Conservation (phyloP, 2,113 vertebrate genomes). For the Hylia prasina region DNA sequence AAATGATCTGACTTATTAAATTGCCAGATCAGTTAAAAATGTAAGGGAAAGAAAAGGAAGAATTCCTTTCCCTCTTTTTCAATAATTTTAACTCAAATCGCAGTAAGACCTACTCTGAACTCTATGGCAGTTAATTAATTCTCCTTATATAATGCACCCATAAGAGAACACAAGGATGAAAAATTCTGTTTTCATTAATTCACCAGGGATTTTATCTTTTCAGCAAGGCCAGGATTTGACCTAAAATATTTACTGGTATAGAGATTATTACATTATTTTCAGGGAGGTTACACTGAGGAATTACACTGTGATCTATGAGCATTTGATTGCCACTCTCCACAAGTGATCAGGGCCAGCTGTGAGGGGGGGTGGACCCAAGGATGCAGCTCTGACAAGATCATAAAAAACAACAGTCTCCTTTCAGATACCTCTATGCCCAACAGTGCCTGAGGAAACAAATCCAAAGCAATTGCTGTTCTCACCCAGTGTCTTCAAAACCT, state of each 20-base stretch:
- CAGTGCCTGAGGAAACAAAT: background rate
- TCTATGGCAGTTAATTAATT: background rate
- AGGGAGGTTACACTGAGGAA: background rate
- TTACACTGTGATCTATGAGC: background rate
- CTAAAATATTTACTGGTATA: background rate
- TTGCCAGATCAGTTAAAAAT: background rate
- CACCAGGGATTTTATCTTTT: background rate
- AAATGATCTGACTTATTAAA: background rate
- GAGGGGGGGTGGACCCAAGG: background rate
- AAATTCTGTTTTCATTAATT: background rate
- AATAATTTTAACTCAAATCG: background rate
- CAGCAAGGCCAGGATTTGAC: background rate
- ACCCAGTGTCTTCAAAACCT: background rate
- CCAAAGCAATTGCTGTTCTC: background rate
- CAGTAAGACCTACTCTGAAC: background rate
- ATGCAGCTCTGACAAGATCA: background rate
- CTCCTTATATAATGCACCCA: background rate
- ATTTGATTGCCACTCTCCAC: background rate
- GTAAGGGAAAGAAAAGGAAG: accelerated
- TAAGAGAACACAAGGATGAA: background rate
- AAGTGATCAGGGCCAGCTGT: accelerated
- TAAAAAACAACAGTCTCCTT: background rate
- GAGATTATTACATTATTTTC: background rate
- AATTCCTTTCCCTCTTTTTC: background rate
- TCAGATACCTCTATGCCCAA: background rate